phyloP scores from a whole-genome alignment of 2,797 vertebrate species.

The Knipowitschia caucasica region DNA sequence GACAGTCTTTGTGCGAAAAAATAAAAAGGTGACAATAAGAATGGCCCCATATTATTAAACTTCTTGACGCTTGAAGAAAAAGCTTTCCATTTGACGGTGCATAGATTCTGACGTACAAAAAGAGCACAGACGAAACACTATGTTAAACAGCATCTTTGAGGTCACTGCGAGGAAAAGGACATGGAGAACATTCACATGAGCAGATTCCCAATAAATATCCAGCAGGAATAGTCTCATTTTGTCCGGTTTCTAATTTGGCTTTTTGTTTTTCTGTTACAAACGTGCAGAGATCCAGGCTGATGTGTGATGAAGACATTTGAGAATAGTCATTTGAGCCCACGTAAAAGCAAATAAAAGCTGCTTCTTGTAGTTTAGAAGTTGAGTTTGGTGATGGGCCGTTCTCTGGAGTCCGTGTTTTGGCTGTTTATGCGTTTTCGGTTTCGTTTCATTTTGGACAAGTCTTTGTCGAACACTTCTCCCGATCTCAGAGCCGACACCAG shows the following conservation, averaged over 20 bases:
- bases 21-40: conserved; percentile 52
- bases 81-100: conserved; percentile 50
- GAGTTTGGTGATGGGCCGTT: conserved; percentile 93
- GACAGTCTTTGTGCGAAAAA: conserved; percentile 23
- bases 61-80: conserved; percentile 36
- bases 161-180: neutral
- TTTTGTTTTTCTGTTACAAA: conserved; percentile 39
- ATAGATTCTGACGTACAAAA: conserved; percentile 58
- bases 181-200: conserved; percentile 11
- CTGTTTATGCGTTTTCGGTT: conserved; percentile 93
- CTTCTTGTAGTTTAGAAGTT: conserved; percentile 81
- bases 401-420: conserved; percentile 85
- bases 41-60: conserved; percentile 45
- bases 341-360: neutral
- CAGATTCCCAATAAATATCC: conserved; percentile 17
- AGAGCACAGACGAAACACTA: conserved; percentile 29
- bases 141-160: conserved; percentile 32
- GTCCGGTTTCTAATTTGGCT: conserved; percentile 52
- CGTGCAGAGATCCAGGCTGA: conserved; percentile 21
- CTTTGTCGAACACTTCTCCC: conserved; percentile 97
- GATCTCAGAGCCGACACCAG: conserved; percentile 94
- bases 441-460: conserved; percentile 96
- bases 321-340: conserved; percentile 44
- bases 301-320: conserved; percentile 42
- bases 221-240: conserved; percentile 36